phyloP scores from a whole-genome alignment of 2,888 invertebrate species.

The Lutraria lutraria region DNA sequence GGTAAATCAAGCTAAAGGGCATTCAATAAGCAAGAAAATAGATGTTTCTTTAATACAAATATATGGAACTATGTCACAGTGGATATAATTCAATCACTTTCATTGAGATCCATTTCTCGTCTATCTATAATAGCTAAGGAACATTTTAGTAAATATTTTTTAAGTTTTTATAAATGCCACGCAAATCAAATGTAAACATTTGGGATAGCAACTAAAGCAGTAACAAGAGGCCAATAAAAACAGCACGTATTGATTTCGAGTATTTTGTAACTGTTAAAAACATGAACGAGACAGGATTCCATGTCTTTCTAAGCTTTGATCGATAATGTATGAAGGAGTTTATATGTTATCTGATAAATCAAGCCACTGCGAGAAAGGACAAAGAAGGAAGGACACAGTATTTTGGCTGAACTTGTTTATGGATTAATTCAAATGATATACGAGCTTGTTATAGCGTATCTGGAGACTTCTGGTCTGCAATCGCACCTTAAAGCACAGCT shows the following conservation, averaged over 20 bases:
- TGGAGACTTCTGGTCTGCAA: not conserved
- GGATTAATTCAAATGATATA: not conserved
- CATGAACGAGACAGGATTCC: not conserved
- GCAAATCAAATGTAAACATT: too few species aligned
- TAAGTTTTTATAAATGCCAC: too few species aligned
- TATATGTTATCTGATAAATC: not conserved
- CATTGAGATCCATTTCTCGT: not conserved
- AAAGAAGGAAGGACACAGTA: not conserved
- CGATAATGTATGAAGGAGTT: not conserved
- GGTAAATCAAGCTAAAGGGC: not conserved
- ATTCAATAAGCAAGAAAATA: not conserved
- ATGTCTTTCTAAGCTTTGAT: not conserved
- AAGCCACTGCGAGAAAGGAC: not conserved
- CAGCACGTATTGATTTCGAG: too few species aligned
- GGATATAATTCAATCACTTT: not conserved
- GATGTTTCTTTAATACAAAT: not conserved
- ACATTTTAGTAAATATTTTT: not conserved
- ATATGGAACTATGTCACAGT: not conserved
- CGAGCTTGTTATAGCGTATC: not conserved
- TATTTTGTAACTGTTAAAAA: not conserved
- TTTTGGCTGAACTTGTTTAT: not conserved
- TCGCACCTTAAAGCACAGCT: not conserved
- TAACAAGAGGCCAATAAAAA: too few species aligned
- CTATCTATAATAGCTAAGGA: not conserved
- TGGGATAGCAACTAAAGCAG: too few species aligned